These are phyloP conservation scores for Metellina segmentata DNA, from an alignment of 2,888 invertebrate genomes.

Conservation along the genomic window DNA sequence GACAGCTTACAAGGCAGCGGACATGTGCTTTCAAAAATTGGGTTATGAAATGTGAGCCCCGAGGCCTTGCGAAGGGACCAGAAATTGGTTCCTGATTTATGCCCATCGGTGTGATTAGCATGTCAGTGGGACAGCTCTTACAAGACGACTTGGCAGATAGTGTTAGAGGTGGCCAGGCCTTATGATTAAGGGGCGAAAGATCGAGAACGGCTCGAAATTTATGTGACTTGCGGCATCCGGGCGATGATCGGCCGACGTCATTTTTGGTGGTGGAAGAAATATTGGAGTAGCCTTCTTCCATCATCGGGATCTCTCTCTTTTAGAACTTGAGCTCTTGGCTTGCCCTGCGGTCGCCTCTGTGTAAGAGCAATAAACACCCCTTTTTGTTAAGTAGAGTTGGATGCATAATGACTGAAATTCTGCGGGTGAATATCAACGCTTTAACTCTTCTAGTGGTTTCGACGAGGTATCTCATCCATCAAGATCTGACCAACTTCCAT, in stretches of 20 bases:
- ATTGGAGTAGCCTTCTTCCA: no score
- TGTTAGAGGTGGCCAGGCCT: neutral
- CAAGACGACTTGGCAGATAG: neutral
- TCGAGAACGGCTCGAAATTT: neutral
- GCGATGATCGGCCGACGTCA: neutral
- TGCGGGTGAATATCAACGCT: no score
- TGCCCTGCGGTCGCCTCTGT: no score
- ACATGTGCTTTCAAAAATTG: constrained; percentile 43
- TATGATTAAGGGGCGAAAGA: constrained; percentile 4
- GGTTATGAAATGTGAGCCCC: constrained; percentile 44
- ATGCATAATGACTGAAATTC: no score
- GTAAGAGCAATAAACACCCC: no score
- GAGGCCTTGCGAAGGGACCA: neutral
- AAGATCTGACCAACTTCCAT: no score
- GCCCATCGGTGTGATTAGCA: constrained; percentile 55
- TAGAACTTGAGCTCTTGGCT: no score
- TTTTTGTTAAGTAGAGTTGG: no score
- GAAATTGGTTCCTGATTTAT: constrained; percentile 70
- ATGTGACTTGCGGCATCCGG: neutral
- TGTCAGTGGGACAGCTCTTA: constrained; percentile 35
- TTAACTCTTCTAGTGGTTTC: no score
- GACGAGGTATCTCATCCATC: no score
- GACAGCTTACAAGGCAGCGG: constrained; percentile 54
- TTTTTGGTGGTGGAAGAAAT: no score
- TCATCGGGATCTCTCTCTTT: no score